Conservation (phyloP, 2,888 invertebrate species). For the Lithophane semibrunnea region DNA sequence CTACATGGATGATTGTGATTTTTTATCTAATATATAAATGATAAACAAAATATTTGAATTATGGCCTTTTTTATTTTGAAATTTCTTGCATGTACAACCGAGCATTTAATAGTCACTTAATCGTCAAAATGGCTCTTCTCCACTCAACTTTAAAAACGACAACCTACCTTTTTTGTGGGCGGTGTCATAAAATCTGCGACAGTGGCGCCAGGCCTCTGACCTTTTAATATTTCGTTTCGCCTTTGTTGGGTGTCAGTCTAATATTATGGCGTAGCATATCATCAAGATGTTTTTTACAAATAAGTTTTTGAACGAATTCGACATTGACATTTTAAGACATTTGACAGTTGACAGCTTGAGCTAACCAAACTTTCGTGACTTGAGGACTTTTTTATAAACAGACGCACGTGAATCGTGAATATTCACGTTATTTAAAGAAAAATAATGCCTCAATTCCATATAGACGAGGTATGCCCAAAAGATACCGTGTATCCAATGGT, state of each 20-base stretch:
- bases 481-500: slow-evolving; percentile 73
- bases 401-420: slow-evolving; percentile 47
- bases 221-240: too few species aligned
- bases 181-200: too few species aligned
- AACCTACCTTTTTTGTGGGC: too few species aligned
- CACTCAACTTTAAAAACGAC: too few species aligned
- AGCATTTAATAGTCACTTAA: too few species aligned
- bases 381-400: background rate
- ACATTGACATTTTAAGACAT: background rate
- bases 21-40: too few species aligned
- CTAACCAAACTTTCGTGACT: slow-evolving; percentile 34
- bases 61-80: background rate
- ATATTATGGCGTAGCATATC: background rate
- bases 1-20: too few species aligned
- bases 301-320: slow-evolving; percentile 27
- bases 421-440: slow-evolving; percentile 10
- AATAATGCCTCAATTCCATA: slow-evolving; percentile 73
- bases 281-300: background rate
- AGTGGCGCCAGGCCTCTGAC: too few species aligned
- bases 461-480: slow-evolving; percentile 80
- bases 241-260: background rate
- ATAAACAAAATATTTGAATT: background rate
- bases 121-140: too few species aligned
- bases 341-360: slow-evolving; percentile 4
- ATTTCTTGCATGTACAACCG: background rate